A percentile compares a stretch with the other conserved stretches of the same genome.
These are phyloP conservation scores for Entomyzon cyanotis DNA, from an alignment of 2,113 vertebrate species.

Conservation along the genomic window DNA sequence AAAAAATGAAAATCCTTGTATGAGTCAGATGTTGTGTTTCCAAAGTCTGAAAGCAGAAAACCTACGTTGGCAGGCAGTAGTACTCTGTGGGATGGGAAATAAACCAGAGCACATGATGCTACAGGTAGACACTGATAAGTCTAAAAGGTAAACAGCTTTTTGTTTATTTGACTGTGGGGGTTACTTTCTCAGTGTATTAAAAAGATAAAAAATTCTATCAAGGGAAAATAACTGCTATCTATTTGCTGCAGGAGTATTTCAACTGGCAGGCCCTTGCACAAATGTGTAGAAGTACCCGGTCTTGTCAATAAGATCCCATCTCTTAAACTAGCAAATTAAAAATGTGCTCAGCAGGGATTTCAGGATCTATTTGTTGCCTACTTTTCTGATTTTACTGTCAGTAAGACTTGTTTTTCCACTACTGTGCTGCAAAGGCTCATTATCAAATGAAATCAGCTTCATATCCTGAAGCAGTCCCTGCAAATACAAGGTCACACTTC, in stretches of 20 bases:
- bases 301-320: background rate
- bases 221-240: slow-evolving; percentile 26
- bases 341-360: background rate
- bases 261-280: background rate
- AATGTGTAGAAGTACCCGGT: background rate
- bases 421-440: background rate
- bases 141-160: slow-evolving; percentile 21
- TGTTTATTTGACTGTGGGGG: slow-evolving; percentile 31
- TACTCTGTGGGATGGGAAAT: background rate
- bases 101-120: background rate
- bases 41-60: background rate
- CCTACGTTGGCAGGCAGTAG: background rate
- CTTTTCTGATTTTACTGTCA: background rate
- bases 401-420: background rate
- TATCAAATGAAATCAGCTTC: slow-evolving; percentile 6
- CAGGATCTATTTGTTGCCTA: background rate
- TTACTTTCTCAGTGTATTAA: slow-evolving; percentile 7
- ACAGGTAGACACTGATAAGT: slow-evolving; percentile 35
- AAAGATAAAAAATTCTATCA: background rate
- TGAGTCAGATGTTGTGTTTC: background rate
- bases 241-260: slow-evolving; percentile 19
- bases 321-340: slow-evolving; percentile 13
- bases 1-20: background rate
- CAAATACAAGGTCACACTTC: background rate
- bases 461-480: background rate